A percentile compares a stretch with the other conserved stretches of the same genome.
Evolutionary conservation across 2,797 vertebrate species (phyloP).

Genomic region (Brachyalestes nurse): DNA sequence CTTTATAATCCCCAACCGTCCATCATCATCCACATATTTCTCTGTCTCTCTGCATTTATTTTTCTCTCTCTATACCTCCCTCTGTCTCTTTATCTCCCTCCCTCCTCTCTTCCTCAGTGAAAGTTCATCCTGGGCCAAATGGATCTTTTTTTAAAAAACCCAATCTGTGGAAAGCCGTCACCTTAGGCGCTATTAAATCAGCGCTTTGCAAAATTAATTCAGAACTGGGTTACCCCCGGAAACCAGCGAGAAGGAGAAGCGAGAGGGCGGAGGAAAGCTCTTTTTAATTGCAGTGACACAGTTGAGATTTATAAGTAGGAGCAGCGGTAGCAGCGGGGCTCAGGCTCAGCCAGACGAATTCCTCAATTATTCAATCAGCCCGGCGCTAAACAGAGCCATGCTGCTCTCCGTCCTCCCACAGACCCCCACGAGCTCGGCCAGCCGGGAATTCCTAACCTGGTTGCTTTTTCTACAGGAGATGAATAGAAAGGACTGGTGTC

Average conservation of each 20-base stretch:
- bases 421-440: constrained; percentile 62
- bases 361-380: constrained; percentile 69
- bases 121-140: constrained; percentile 63
- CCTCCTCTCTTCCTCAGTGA: constrained; percentile 39
- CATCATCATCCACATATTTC: background rate
- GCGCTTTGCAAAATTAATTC: constrained; percentile 73
- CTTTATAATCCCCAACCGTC: constrained; percentile 23
- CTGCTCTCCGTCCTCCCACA: constrained; percentile 55
- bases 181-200: constrained; percentile 68
- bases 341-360: constrained; percentile 73
- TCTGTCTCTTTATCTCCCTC: constrained; percentile 19
- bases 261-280: constrained; percentile 48
- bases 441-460: constrained; percentile 67
- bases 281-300: constrained; percentile 65
- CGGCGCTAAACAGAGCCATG: constrained; percentile 55
- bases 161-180: constrained; percentile 64
- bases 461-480: constrained; percentile 44
- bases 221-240: constrained; percentile 72
- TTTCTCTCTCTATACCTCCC: constrained; percentile 56
- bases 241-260: constrained; percentile 61
- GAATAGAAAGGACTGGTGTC: background rate
- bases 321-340: constrained; percentile 70
- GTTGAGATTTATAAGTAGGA: constrained; percentile 49
- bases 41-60: background rate
- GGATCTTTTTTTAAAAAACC: constrained; percentile 62